Conservation (phyloP, 2,797 vertebrate genomes). For the Bovichtus variegatus region DNA sequence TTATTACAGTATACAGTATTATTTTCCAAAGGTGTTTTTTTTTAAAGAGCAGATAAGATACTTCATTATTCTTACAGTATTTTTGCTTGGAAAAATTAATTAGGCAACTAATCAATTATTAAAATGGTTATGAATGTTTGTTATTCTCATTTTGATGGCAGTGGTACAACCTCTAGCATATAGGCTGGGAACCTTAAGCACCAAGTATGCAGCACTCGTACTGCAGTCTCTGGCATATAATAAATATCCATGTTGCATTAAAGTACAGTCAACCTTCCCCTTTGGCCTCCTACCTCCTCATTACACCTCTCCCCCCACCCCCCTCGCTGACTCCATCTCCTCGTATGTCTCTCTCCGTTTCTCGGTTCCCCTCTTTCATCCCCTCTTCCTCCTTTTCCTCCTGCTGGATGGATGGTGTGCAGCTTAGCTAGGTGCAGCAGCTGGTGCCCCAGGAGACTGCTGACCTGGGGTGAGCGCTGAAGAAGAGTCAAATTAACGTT, state of each 20-base stretch:
- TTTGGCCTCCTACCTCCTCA: constrained; percentile 25
- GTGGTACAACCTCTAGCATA: no score
- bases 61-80: background rate
- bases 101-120: no score
- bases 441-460: constrained; percentile 56
- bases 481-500: constrained; percentile 72
- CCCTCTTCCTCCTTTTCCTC: constrained; percentile 15
- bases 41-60: background rate
- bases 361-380: background rate
- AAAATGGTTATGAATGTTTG: background rate
- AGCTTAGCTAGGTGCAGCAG: constrained; percentile 51
- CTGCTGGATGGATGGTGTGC: constrained; percentile 46
- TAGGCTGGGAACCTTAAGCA: background rate
- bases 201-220: background rate
- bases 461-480: constrained; percentile 69
- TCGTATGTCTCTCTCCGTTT: background rate
- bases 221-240: background rate
- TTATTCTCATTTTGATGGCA: background rate
- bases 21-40: background rate
- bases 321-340: background rate
- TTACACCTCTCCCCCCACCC: background rate
- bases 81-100: background rate
- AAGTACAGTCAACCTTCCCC: constrained; percentile 35
- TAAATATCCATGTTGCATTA: constrained; percentile 43
- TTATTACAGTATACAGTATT: background rate